Conservation (phyloP, 1,140 invertebrate species). For the Caenorhabditis latens region DNA sequence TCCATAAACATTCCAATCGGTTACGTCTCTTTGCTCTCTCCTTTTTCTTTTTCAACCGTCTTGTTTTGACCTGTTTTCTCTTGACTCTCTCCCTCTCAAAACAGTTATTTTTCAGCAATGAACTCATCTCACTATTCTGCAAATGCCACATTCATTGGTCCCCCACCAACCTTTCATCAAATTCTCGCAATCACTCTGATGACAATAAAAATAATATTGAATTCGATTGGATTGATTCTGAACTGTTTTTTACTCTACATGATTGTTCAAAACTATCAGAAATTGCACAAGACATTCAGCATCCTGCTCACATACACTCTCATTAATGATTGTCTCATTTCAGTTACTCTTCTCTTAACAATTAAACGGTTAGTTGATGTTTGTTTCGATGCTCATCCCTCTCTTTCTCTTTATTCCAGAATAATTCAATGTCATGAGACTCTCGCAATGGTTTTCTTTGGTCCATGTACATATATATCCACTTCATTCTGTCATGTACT, state of each 20-base stretch:
- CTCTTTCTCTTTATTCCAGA: background rate
- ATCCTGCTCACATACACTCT: conserved; percentile 38
- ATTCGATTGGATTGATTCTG: conserved; percentile 6
- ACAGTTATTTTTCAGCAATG: background rate
- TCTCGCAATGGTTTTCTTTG: conserved; percentile 35
- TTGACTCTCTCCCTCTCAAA: background rate
- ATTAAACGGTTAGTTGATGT: conserved; percentile 1
- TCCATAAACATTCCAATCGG: background rate
- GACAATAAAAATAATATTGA: conserved; percentile 38
- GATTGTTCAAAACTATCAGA: conserved; percentile 9
- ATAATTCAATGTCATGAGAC: conserved; percentile 50
- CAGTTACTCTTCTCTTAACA: conserved; percentile 27
- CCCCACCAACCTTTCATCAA: conserved; percentile 1
- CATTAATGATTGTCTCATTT: conserved; percentile 36
- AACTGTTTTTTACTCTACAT: conserved; percentile 17
- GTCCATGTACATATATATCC: conserved; percentile 10
- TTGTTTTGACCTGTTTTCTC: background rate
- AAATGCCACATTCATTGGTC: conserved; percentile 33
- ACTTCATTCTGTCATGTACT: conserved; percentile 18
- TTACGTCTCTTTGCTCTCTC: background rate
- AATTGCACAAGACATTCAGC: conserved; percentile 42
- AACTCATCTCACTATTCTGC: background rate
- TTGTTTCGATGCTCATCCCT: background rate
- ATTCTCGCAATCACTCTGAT: conserved; percentile 18
- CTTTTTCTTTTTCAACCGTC: background rate